Percentiles rank a stretch among this genome's conserved stretches.
phyloP scores from a whole-genome alignment of 2,888 invertebrate genomes.

The Litoditis marina region DNA sequence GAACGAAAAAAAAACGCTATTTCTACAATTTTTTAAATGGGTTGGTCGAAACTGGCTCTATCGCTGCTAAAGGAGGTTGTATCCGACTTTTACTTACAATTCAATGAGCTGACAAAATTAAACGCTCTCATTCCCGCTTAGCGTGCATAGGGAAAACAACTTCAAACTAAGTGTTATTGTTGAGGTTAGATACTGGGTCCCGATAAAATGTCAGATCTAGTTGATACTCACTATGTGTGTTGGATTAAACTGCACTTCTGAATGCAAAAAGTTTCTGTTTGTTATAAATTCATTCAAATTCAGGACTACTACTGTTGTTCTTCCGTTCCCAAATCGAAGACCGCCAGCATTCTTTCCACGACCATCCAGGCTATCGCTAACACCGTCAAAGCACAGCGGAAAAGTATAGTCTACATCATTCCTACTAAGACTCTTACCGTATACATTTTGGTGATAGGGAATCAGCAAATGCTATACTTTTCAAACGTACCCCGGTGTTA shows the following conservation, averaged over 20 bases:
- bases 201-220: no score
- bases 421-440: neutral
- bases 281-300: neutral
- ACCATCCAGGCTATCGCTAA: conserved; percentile 19
- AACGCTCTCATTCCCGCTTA: no score
- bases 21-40: no score
- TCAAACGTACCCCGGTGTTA: neutral
- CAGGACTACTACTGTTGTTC: conserved; percentile 45
- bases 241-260: neutral
- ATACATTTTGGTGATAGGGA: neutral
- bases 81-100: no score
- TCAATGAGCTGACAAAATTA: no score
- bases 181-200: no score
- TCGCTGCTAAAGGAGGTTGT: no score
- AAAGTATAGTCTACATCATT: neutral
- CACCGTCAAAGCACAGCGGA: neutral
- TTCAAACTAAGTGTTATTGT: no score
- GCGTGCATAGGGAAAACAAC: neutral
- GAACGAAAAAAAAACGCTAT: no score
- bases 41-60: no score
- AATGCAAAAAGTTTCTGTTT: neutral
- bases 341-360: no score
- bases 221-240: no score
- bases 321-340: conserved; percentile 1
- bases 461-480: neutral